Percentiles rank a stretch among this genome's conserved stretches.
Conservation (phyloP, 2,113 vertebrate species). For the Elephantulus edwardii region DNA sequence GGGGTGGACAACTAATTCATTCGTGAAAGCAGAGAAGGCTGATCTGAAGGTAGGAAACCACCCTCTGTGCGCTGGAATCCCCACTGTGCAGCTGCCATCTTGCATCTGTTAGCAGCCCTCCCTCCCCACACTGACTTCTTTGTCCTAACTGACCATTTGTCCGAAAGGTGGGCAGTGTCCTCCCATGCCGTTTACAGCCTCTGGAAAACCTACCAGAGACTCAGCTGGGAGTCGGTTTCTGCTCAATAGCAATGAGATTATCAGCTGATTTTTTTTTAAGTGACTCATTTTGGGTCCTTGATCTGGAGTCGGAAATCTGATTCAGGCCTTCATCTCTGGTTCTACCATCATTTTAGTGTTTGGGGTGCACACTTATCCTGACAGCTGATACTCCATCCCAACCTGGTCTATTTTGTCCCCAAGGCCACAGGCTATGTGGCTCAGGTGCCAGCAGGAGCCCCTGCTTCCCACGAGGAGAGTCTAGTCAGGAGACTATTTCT, state of each 20-base stretch:
- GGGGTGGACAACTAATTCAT: not conserved
- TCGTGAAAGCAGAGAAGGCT: not conserved
- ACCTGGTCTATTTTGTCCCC: not conserved
- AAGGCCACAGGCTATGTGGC: not conserved
- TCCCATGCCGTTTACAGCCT: too few relatives aligned
- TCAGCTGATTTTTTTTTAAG: too few relatives aligned
- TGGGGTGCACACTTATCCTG: not conserved
- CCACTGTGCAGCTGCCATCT: rapidly evolving
- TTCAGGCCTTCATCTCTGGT: not conserved
- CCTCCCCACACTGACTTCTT: not conserved
- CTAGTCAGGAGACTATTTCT: not conserved
- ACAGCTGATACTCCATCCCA: not conserved
- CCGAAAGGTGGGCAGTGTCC: too few relatives aligned
- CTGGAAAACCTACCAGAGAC: too few relatives aligned
- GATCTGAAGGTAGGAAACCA: not conserved
- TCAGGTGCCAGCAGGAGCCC: not conserved
- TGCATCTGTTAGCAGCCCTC: not conserved
- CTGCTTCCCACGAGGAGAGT: rapidly evolving
- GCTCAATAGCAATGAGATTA: too few relatives aligned
- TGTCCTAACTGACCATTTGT: not conserved
- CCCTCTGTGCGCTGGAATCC: too few relatives aligned
- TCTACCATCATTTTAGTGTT: not conserved
- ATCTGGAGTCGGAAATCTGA: not conserved
- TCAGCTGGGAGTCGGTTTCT: too few relatives aligned
- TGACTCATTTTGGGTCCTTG: not conserved